Evolutionary conservation across 2,888 invertebrate species (phyloP).

Genomic region (Tenodera sinensis): DNA sequence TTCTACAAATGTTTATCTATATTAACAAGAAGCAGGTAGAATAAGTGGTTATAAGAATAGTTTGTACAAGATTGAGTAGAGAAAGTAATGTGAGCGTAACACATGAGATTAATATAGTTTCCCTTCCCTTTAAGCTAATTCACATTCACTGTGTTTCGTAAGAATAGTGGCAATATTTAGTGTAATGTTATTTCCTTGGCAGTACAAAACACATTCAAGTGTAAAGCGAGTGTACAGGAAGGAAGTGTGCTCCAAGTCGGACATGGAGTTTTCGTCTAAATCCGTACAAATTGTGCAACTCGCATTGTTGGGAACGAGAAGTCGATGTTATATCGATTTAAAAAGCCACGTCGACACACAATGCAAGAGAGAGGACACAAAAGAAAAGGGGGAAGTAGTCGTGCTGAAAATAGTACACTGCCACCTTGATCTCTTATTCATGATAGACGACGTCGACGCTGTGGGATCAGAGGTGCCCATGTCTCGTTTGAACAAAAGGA

Average conservation of each 20-base stretch:
- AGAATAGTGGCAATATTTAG: too few relatives aligned
- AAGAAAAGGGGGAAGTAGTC: background rate
- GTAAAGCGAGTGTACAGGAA: too few relatives aligned
- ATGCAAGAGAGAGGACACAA: background rate
- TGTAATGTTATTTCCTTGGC: too few relatives aligned
- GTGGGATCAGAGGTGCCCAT: background rate
- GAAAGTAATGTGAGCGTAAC: too few relatives aligned
- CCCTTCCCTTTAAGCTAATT: too few relatives aligned
- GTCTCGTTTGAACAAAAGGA: background rate
- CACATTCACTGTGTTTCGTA: too few relatives aligned
- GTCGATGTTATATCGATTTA: background rate
- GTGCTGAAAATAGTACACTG: background rate
- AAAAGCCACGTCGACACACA: background rate
- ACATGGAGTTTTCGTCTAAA: background rate
- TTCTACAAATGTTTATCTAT: too few relatives aligned
- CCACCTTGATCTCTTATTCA: background rate
- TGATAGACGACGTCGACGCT: background rate
- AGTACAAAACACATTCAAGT: too few relatives aligned
- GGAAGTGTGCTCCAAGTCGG: background rate
- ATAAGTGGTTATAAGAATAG: too few relatives aligned
- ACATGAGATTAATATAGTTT: too few relatives aligned
- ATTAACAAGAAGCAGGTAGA: too few relatives aligned
- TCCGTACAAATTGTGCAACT: background rate
- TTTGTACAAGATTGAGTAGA: too few relatives aligned
- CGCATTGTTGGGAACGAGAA: background rate